Conservation (phyloP, 64 coral and sea anemone species). For the Montipora sp. region DNA sequence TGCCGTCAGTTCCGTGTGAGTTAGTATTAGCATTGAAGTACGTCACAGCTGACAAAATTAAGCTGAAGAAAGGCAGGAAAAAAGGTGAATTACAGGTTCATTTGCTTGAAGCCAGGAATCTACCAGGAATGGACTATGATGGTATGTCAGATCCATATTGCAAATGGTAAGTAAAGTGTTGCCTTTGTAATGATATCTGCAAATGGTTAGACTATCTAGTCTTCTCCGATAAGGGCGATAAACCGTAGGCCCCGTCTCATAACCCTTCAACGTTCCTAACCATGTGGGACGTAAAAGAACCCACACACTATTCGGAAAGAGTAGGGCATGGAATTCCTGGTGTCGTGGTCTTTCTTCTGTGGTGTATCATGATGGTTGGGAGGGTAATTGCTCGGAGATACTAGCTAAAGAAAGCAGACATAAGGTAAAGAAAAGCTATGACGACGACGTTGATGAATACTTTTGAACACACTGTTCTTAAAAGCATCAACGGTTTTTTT, state of each 20-base stretch:
- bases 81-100: constrained; percentile 90
- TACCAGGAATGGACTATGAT: constrained; percentile 90
- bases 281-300: no score
- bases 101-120: constrained; percentile 91
- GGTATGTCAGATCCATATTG: constrained; percentile 98
- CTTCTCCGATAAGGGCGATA: no score
- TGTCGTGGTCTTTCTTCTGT: no score
- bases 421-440: no score
- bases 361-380: no score
- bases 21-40: constrained; percentile 93
- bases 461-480: background rate
- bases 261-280: no score
- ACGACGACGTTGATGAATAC: background rate
- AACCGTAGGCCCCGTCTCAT: no score
- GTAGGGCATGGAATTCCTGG: no score
- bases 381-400: no score
- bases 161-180: constrained; percentile 70
- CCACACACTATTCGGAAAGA: no score
- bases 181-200: background rate
- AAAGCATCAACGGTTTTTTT: background rate
- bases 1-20: constrained; percentile 56
- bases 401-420: no score
- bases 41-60: constrained; percentile 87
- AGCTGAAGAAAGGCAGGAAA: constrained; percentile 53
- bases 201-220: no score